Base-by-base conservation (phyloP, 2,113 vertebrate genomes). In the Sorex fumeus region DNA sequence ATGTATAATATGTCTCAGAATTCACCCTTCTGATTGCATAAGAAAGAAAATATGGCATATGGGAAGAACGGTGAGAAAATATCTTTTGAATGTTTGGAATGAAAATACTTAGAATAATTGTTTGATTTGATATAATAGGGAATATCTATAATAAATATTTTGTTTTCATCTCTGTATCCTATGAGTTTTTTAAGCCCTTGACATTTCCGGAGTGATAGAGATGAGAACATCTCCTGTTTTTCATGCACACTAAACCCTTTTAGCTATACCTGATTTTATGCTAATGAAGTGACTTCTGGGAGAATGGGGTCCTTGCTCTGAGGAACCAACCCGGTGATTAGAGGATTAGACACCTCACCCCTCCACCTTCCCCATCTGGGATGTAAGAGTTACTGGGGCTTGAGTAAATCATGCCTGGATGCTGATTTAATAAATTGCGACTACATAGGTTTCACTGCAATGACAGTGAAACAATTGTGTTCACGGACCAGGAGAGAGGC, bases 131-230 rank as follows among this genome's bases (percentile, higher is more conserved):
- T 34, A 34, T 1, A 67, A 30, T 45, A 11, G 47, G 27, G 67
- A 92, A 87, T 45, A 75, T 30, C 53, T 92, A 60, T 60, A 23
- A 60, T 60, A 34, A 19, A 36, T 57, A 18, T 82, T 88, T 76
- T 36, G 1, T 88, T 40, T 88, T 75, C n/a, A 62, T 75, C 36
- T 40, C 8, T 43, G 18, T 60, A 87, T 80, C 62, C 57, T 36
- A 13, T 28, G 83, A 57, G 21, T 81, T 88, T 93, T 32, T 16
- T 81, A 93, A 83, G 75, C 36, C 25, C 66, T 50, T 82, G 40
- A 25, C 15, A 67, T 28, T 76, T 71, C 53, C 13, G 34, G 16
- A 87, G 32, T 67, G 30, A 32, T 87, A 67, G 28, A 40, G 11
- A 74, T 66, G 21, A 50, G 32, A 81, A 8, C 8, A 18, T 79